Evolutionary conservation across 2,113 vertebrate genomes (phyloP).

Genomic region (Mesembrinibis cayennensis): DNA sequence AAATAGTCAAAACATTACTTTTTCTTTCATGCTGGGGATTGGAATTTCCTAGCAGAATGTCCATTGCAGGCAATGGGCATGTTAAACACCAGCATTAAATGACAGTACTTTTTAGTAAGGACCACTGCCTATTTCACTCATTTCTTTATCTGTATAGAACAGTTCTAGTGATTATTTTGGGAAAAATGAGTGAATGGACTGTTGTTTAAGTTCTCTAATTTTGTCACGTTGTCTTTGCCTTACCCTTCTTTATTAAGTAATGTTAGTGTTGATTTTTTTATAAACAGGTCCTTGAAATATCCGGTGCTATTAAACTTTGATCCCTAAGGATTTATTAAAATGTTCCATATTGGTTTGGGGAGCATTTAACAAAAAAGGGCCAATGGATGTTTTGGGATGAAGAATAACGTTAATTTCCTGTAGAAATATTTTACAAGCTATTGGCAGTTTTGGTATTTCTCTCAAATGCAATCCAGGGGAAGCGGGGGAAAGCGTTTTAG

Average conservation of each 20-base stretch:
- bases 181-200: not conserved
- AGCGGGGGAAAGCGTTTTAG: not conserved
- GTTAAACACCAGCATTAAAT: slow-evolving; percentile 69
- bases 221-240: slow-evolving; percentile 39
- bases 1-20: slow-evolving; percentile 4
- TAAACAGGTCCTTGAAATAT: slow-evolving; percentile 2
- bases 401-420: not conserved
- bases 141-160: slow-evolving; percentile 19
- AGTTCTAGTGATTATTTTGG: slow-evolving; percentile 36
- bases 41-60: slow-evolving; percentile 54
- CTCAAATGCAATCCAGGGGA: not conserved
- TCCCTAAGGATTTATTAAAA: slow-evolving; percentile 55
- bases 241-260: slow-evolving; percentile 29
- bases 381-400: not conserved
- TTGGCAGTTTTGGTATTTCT: not conserved
- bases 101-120: slow-evolving; percentile 12
- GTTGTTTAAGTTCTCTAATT: slow-evolving; percentile 26
- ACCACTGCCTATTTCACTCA: slow-evolving; percentile 33
- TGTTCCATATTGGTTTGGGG: not conserved
- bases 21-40: slow-evolving; percentile 38
- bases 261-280: not conserved
- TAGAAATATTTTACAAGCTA: not conserved
- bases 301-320: slow-evolving; percentile 69
- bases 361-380: slow-evolving; percentile 30
- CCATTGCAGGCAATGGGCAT: slow-evolving; percentile 68